Evolutionary conservation across 2,113 vertebrate genomes (phyloP).

Genomic region (Peromyscus maniculatus): DNA sequence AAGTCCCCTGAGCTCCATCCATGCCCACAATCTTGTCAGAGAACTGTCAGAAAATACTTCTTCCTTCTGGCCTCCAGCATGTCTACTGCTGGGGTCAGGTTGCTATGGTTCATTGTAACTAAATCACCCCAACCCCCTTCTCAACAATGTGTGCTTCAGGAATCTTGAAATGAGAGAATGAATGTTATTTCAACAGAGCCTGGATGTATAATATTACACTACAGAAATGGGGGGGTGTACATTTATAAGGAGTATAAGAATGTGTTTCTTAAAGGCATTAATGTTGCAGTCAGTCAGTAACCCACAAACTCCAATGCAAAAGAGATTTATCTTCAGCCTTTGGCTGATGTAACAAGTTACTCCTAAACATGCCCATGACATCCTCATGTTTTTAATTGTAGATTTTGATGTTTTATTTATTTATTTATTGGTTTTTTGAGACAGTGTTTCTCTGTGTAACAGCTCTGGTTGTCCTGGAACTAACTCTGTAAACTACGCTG

Average conservation of each 20-base stretch:
- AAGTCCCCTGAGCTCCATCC: background rate
- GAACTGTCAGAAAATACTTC: background rate
- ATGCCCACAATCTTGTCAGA: background rate
- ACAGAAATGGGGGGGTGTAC: background rate
- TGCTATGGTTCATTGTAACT: slow-evolving; percentile 29
- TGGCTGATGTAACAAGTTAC: no score
- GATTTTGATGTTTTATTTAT: background rate
- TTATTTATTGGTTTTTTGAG: background rate
- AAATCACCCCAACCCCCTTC: background rate
- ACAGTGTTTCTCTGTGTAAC: background rate
- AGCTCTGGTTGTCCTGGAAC: background rate
- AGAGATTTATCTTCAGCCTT: background rate
- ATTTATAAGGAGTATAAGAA: background rate
- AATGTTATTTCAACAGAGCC: background rate
- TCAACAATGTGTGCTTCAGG: slow-evolving; percentile 18
- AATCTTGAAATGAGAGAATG: slow-evolving; percentile 9
- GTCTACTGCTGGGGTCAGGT: background rate
- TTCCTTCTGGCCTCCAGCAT: slow-evolving; percentile 10
- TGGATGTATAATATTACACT: background rate
- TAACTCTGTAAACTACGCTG: background rate
- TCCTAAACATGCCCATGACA: background rate
- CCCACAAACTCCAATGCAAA: background rate
- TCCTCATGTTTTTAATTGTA: background rate
- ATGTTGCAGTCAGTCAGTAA: background rate
- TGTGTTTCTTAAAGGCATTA: background rate